Base-by-base conservation (phyloP, 1,140 invertebrate genomes). In the Globodera rostochiensis region DNA sequence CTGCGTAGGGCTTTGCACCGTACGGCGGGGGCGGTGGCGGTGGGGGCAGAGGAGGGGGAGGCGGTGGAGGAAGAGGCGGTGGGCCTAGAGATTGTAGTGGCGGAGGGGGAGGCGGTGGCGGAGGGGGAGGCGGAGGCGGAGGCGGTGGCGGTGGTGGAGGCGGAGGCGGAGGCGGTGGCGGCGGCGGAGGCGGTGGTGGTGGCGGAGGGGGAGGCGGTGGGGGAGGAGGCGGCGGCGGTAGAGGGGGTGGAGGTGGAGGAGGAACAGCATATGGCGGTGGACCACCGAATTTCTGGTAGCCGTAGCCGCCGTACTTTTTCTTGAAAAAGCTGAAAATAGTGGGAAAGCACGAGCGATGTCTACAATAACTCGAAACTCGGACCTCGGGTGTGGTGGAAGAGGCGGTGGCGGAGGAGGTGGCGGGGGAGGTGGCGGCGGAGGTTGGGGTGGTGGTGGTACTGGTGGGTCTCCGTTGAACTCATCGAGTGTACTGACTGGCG, bases 221-320 rank as follows among this genome's bases (percentile, higher is more conserved):
- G 6, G 4, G 4, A 1, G 57, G 57, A 9, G 57, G 57, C 5
- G 57, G 57, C 1, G 57, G 57, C 0, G 13, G 57, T 19, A 7
- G 49, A 0, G 47, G 74, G 0, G 74, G 74, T 0, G 74, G 74
- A 15, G 49, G 74, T 0, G n/a, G 74, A 13, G 57, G 57, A 9
- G 57, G 57, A 13, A 60, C 9, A 60, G 57, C 57, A 15, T 60
- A 60, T 60, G 57, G 57, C 45, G 49, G 74, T 3, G 74, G 74
- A 6, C 36, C 19, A 25, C 66, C 74, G 46, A 64, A 75, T 53
- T 21, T 75, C 66, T 75, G 74, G 46, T 75, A 75, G 4, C 74
- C 74, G 66, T 75, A 75, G n/a, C 74, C 66, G n/a, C 74, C 66
- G 49, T 75, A 64, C 15, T 64, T 64, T 57, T 75, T 75, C 57